Evolutionary conservation across 2,113 vertebrate species (phyloP).

Genomic region (Suncus etruscus): DNA sequence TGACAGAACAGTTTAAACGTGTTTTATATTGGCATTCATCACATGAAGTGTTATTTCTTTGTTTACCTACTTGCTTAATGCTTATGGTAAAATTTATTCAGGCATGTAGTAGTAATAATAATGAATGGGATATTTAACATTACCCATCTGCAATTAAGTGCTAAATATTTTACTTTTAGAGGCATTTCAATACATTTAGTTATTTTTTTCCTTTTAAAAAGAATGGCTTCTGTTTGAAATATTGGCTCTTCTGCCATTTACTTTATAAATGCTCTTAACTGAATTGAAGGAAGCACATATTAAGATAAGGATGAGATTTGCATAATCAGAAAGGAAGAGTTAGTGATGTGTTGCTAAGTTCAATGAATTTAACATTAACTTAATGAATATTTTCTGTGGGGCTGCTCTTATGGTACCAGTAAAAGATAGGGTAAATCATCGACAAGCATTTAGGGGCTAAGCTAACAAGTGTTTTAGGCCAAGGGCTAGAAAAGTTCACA

Average conservation of each 20-base stretch:
- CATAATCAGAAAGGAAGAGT: conserved; percentile 68
- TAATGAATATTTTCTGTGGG: conserved; percentile 37
- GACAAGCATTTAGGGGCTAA: neutral
- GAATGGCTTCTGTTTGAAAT: conserved; percentile 77
- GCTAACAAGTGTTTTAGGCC: neutral
- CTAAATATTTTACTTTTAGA: conserved; percentile 84
- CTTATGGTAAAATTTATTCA: conserved; percentile 81
- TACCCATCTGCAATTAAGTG: conserved; percentile 82
- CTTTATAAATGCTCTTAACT: conserved; percentile 79
- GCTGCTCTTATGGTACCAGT: neutral
- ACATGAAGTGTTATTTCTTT: conserved; percentile 80
- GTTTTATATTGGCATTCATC: conserved; percentile 76
- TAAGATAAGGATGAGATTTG: conserved; percentile 58
- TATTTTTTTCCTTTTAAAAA: conserved; percentile 66
- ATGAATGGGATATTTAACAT: conserved; percentile 81
- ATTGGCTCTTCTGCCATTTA: conserved; percentile 67
- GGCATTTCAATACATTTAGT: conserved; percentile 77
- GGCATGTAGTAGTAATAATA: conserved; percentile 74
- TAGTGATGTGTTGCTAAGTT: conserved; percentile 62
- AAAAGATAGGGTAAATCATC: neutral
- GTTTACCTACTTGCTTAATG: conserved; percentile 81
- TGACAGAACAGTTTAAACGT: conserved; percentile 75
- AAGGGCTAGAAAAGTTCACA: conserved; percentile 22
- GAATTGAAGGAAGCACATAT: conserved; percentile 70
- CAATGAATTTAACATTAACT: conserved; percentile 68